Base-by-base conservation (phyloP, 2,113 vertebrate species). In the Probosciger aterrimus region DNA sequence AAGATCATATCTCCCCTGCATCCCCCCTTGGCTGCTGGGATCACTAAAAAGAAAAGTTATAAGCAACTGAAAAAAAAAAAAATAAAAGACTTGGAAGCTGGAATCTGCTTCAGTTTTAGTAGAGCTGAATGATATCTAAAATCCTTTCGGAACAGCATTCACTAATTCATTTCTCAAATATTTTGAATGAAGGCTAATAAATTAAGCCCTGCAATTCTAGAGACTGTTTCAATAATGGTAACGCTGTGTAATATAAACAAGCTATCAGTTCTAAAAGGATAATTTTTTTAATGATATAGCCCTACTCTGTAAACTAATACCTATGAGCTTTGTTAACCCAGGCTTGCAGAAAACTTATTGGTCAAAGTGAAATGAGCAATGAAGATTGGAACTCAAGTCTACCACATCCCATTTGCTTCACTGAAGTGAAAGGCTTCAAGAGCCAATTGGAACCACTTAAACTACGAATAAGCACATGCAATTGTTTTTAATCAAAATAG, bases 21-120 rank as follows among this genome's bases (percentile, higher is more conserved):
- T n/a, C 52, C 35, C 64, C 60, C 9, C 37, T 74, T 73, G 88
- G 80, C 80, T 96, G 75, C 64, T 90, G 67, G 68, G 82, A 93
- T 95, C 80, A 92, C 76, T 63, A 82, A 94, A 96, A 83, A 44
- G 37, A 81, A 92, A 92, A 91, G 68, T 88, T 96, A 60, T 22
- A 76, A 92, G 60, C 59, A 88, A 80, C 68, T 60, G 55, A 84
- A 87, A 95, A 94, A 94, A 75, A 79, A 91, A 90, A 57, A 63
- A 27, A 85, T 23, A 75, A 77, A 37, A 39, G 31, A 82, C 67
- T 87, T 73, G 76, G 89, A 96, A 96, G 50, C 67, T 86, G 53
- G 49, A 94, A 93, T 83, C 33, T 80, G 41, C 25, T 60, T 88
- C 8, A 82, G 28, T 91, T 84, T 92, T 62, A 93, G 79, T 5